Base-by-base conservation (phyloP, 2,797 vertebrate genomes). In the Eidolon dupreanum region DNA sequence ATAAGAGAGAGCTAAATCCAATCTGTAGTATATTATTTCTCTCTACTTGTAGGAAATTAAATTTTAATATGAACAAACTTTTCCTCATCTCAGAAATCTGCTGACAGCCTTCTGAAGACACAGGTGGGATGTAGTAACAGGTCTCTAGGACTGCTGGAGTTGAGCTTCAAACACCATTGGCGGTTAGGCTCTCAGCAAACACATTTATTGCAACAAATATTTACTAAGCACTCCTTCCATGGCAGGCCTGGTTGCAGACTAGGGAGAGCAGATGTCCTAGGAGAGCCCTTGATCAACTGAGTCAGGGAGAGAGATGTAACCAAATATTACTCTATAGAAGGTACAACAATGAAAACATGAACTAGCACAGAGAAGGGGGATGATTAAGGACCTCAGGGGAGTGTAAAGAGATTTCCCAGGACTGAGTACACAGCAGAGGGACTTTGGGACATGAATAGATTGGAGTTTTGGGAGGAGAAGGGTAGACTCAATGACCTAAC, bases 21-120 rank as follows among this genome's bases (percentile, higher is more conserved):
- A 10, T 31, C 36, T 36, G 8, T 51, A 75, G 57, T 79, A 31
- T 57, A 53, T 55, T 57, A 53, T 55, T 92, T 96, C 70, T 75
- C 20, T 89, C 59, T 82, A 24, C 85, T 55, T 81, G 59, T 24
- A 53, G 26, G 20, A 93, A 77, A 88, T 31, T 75, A 43, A 74
- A 51, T 88, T 75, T 82, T 88, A 49, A 66, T 55, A 81, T 2
- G 3, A 86, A 81, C 6, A 28, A 43, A 43, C 12, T 55, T 41
- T 84, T 49, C 57, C 38, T 78, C 63, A 77, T 57, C 63, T 91
- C 49, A 92, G 43, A 95, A 70, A 92, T 51, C 77, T 87, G 68
- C 63, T 82, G 38, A 93, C 81, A 90, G 74, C 2, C 36, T 89
- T 87, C 85, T 57, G 49, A 61, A 77, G 87, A 53, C 57, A 77